phyloP scores from a whole-genome alignment of 2,797 vertebrate species.

The Eptatretus atami region DNA sequence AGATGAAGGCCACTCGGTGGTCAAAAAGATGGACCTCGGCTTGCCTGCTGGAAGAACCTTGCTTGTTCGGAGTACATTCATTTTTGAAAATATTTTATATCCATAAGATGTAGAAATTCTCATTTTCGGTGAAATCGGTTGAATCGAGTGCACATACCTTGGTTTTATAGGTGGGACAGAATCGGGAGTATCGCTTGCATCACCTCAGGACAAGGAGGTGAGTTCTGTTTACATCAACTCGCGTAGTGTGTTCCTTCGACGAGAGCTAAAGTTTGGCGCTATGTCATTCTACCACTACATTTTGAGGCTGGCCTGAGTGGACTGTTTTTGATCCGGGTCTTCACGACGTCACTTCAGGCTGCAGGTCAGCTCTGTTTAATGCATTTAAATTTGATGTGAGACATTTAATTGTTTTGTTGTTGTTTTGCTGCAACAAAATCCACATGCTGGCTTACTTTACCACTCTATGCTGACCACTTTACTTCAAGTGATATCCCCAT shows the following conservation, averaged over 20 bases:
- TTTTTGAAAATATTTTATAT: too few relatives aligned
- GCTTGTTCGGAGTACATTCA: too few relatives aligned
- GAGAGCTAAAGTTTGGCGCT: constrained; percentile 41
- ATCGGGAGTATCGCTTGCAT: constrained; percentile 62
- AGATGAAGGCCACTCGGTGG: too few relatives aligned
- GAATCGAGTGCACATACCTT: too few relatives aligned
- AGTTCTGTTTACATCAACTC: constrained; percentile 73
- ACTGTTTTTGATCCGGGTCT: constrained; percentile 53
- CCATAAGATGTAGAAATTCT: too few relatives aligned
- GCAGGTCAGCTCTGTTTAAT: constrained; percentile 20
- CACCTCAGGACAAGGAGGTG: constrained; percentile 35
- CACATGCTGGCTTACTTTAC: not conserved
- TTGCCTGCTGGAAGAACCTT: too few relatives aligned
- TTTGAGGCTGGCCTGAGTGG: constrained; percentile 30
- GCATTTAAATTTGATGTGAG: not conserved
- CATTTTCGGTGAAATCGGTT: too few relatives aligned
- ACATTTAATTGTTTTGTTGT: too few relatives aligned
- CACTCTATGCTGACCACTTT: not conserved
- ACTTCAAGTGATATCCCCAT: constrained; percentile 6
- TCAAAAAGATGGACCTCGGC: too few relatives aligned
- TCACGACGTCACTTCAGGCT: constrained; percentile 43
- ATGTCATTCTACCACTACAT: constrained; percentile 61
- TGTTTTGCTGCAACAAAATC: not conserved
- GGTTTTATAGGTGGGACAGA: constrained; percentile 44
- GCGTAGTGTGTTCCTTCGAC: constrained; percentile 40